Base-by-base conservation (phyloP, 2,113 vertebrate genomes). In the Urocitellus parryii region DNA sequence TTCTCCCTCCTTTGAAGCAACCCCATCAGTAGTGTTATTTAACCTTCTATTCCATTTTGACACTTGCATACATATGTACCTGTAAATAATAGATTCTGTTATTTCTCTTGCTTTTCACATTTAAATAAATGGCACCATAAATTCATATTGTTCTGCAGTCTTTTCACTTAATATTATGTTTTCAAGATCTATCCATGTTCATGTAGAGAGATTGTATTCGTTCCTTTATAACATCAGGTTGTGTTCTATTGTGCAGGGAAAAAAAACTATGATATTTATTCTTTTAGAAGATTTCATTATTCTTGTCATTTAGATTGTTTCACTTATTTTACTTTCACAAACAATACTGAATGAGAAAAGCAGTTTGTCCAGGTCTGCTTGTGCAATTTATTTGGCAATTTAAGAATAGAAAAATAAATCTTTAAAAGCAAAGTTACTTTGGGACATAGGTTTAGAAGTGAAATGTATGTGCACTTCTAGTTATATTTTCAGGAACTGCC, bases 51-150 rank as follows among this genome's bases (percentile, higher is more conserved):
- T 70, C 34, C 56, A 65, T 45, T 65, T 65, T 74, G 37, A 78
- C 1, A 79, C 34, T 45, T 88, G 8, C 25, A 53, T 79, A 51
- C 11, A 56, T 61, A 63, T 73, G 8, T 68, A 58, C 63, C 20
- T 24, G 2, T 70, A 84, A 88, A 72, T 72, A 80, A 45, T 53
- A 45, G 7, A 70, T 25, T n/a, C 17, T 53, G 39, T 73, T 78
- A n/a, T 17, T 94, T 94, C 48, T 94, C 37, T 68, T 88, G 39
- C 8, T 92, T 91, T 95, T 73, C 53, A 89, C 56, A 56, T 88
- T 79, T 88, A 86, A 97, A 89, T 88, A 96, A 58, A 80, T 51
- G 56, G 24, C 5, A 74, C 58, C 79, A 87, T 84, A 87, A 90
- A 92, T 51, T 78, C 48, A 51, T n/a, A 86, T 65, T 53, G 13